These are phyloP conservation scores for Peromyscus melanophrys DNA, from an alignment of 2,797 vertebrate genomes.

Conservation along the genomic window DNA sequence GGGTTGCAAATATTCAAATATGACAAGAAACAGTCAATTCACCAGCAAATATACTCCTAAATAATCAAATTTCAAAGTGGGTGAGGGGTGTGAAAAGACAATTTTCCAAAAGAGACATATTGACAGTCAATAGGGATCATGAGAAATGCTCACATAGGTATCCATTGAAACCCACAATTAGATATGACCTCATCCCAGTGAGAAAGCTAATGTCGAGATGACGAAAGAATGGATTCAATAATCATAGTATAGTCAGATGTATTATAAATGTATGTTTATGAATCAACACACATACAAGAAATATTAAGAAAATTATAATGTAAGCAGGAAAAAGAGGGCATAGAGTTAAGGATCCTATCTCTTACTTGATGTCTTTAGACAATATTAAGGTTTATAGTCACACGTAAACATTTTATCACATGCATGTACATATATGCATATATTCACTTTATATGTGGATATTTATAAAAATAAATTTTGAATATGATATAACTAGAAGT, in stretches of 20 bases:
- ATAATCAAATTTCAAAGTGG: neutral
- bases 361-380: neutral
- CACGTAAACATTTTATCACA: neutral
- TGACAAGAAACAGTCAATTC: neutral
- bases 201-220: neutral
- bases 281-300: neutral
- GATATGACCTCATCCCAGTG: neutral
- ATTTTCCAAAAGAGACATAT: neutral
- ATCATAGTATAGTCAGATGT: neutral
- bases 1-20: neutral
- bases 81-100: neutral
- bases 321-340: neutral
- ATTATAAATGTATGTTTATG: neutral
- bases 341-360: neutral
- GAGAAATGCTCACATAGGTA: neutral
- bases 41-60: neutral
- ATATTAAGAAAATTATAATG: neutral
- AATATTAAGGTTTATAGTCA: neutral
- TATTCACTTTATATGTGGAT: neutral
- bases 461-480: neutral
- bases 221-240: neutral
- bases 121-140: neutral
- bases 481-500: neutral
- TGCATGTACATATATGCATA: neutral
- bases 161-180: neutral